A percentile compares a stretch with the other conserved stretches of the same genome.
phyloP scores from a whole-genome alignment of 2,888 invertebrate species.

The Brachypterus glaber region DNA sequence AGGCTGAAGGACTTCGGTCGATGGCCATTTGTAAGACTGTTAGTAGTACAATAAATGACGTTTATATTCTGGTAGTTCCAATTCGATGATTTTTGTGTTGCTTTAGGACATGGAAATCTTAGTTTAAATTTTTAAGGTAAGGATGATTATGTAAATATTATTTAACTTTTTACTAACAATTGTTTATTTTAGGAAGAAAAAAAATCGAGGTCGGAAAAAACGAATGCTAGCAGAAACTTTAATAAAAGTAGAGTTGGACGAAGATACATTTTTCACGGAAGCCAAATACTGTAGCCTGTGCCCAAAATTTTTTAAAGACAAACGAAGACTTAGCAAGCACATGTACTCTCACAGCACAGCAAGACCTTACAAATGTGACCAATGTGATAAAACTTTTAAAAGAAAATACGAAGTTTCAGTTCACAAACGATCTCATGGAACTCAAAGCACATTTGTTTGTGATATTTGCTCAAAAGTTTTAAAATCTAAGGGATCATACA shows the following conservation, averaged over 20 bases:
- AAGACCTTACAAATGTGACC: conserved; percentile 35
- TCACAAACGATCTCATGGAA: conserved; percentile 21
- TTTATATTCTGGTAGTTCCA: too few relatives aligned
- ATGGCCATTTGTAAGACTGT: too few relatives aligned
- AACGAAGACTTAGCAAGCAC: conserved; percentile 42
- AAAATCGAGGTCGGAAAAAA: neutral
- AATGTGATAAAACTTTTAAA: conserved; percentile 24
- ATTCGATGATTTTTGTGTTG: too few relatives aligned
- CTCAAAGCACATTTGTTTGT: conserved; percentile 32
- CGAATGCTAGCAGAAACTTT: neutral
- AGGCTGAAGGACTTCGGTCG: too few relatives aligned
- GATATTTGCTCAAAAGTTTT: conserved; percentile 49
- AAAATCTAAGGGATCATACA: conserved; percentile 29
- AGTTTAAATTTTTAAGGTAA: too few relatives aligned
- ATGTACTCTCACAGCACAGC: conserved; percentile 46
- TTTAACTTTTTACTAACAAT: neutral
- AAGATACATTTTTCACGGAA: conserved; percentile 5
- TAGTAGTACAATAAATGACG: too few relatives aligned
- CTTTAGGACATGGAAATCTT: too few relatives aligned
- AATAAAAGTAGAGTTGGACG: conserved; percentile 4
- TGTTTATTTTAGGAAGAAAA: neutral
- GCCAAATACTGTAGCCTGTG: conserved; percentile 33
- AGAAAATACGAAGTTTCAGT: conserved; percentile 19
- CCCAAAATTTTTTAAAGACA: conserved; percentile 36
- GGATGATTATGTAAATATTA: too few relatives aligned